A percentile compares a stretch with the other conserved stretches of the same genome.
These are phyloP conservation scores for Folsomia candida DNA, from an alignment of 2,888 invertebrate species.

Conservation along the genomic window DNA sequence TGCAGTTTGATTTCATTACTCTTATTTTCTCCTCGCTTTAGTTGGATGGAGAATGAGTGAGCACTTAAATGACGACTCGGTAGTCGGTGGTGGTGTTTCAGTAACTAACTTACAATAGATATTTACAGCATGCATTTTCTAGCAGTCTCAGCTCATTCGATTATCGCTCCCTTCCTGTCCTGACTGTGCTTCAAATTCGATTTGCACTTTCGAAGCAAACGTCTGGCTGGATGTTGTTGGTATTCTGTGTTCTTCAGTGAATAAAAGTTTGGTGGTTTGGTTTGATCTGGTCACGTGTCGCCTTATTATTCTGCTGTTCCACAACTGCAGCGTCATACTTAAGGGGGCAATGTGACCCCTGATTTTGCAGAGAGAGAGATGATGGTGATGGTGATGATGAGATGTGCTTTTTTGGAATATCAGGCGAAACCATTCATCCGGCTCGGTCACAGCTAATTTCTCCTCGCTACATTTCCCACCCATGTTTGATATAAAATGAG, in stretches of 20 bases:
- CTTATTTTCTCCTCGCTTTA: neutral
- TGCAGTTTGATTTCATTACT: neutral
- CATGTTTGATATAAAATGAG: neutral
- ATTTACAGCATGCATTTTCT: neutral
- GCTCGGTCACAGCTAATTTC: slow-evolving; percentile 4
- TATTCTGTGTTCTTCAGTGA: neutral
- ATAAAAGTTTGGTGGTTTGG: neutral
- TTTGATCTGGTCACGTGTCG: neutral
- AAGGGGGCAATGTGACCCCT: neutral
- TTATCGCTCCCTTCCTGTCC: neutral
- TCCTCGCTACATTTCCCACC: neutral
- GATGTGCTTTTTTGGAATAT: neutral
- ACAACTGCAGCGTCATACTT: too few species aligned
- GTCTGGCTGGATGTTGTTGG: neutral
- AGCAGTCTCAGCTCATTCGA: neutral
- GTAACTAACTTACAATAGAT: too few species aligned
- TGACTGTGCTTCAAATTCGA: neutral
- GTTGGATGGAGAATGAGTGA: neutral
- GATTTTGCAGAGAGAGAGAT: neutral
- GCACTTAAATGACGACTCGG: neutral
- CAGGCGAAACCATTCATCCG: neutral
- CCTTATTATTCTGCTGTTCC: neutral
- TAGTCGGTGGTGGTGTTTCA: neutral
- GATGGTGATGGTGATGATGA: neutral
- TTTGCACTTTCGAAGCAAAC: neutral